Evolutionary conservation across 2,797 vertebrate species (phyloP), one percentile per base, ranked within the genome.

Genomic region (Halcyon badia): DNA sequence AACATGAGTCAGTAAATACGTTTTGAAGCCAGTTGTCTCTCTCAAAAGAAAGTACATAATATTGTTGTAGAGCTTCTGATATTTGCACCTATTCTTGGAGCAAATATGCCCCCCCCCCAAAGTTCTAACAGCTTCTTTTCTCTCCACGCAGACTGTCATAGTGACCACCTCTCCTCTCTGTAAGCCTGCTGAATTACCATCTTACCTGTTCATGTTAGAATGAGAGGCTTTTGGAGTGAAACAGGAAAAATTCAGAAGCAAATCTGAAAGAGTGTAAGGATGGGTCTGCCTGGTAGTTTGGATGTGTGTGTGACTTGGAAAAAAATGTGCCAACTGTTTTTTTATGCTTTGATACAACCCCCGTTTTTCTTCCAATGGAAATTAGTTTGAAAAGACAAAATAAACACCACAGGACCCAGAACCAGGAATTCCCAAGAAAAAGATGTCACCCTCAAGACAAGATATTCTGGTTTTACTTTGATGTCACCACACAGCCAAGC

Each of bases 111-210:
- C 42, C 42, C 41, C 16, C 17, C 7, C 6, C 31, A 52, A 57
- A 3, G 1, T 48, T 69, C 19, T 39, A 68, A 21, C 17, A 31
- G n/a, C 3, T 46, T 11, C 14, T 70, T 4, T 4, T 0, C 1
- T 5, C 2, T 10, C 1, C 6, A 30, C 21, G 39, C 15, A 87
- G 17, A 22, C 28, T 66, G 87, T 72, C 11, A 3, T 14, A 65
- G 22, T 25, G 51, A 44, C 31, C 1, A 1, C 46, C 31, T 87
- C 82, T 66, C 10, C 25, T 61, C 31, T 78, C 33, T 48, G 35
- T n/a, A 61, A 66, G 33, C 49, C 42, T 88, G n/a, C 33, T 56
- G 22, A 66, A 61, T 70, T 93, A 51, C 31, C 22, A 14, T 69
- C 30, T 57, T 69, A 15, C 7, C 20, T 10, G 3, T 4, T 41